Evolutionary conservation across 2,888 invertebrate species (phyloP).

Genomic region (Lasioglossum malachurum): DNA sequence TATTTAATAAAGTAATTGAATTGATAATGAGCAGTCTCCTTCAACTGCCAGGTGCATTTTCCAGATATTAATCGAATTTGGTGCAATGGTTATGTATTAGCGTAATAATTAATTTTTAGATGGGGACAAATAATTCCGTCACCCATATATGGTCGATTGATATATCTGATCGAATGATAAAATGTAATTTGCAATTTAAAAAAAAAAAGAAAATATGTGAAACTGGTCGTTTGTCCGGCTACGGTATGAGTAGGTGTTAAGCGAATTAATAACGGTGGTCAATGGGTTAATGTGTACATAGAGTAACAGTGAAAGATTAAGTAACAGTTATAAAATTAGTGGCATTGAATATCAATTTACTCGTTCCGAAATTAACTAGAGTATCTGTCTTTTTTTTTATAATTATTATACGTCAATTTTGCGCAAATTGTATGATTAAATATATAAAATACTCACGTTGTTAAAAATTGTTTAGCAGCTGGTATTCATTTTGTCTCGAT

Average conservation of each 20-base stretch:
- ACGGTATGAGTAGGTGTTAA: too few relatives aligned
- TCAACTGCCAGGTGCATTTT: not conserved
- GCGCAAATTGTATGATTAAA: too few relatives aligned
- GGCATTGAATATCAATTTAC: not conserved
- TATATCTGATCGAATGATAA: too few relatives aligned
- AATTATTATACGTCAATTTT: too few relatives aligned
- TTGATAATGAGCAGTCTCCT: not conserved
- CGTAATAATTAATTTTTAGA: not conserved
- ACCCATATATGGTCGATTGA: too few relatives aligned
- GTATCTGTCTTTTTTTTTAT: too few relatives aligned
- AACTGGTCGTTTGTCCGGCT: too few relatives aligned
- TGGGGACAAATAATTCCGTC: too few relatives aligned
- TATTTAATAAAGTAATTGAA: not conserved
- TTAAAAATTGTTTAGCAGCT: not conserved
- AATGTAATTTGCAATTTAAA: too few relatives aligned
- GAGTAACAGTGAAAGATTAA: not conserved
- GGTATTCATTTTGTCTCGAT: not conserved
- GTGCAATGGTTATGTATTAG: not conserved
- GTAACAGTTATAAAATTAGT: not conserved
- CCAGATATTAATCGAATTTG: not conserved
- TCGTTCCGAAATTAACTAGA: not conserved
- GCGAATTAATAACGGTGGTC: too few relatives aligned
- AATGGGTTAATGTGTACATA: not conserved
- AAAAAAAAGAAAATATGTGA: too few relatives aligned
- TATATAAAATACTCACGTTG: not conserved